Evolutionary conservation across 2,888 invertebrate genomes (phyloP).

Genomic region (Tromatobia lineatoria): DNA sequence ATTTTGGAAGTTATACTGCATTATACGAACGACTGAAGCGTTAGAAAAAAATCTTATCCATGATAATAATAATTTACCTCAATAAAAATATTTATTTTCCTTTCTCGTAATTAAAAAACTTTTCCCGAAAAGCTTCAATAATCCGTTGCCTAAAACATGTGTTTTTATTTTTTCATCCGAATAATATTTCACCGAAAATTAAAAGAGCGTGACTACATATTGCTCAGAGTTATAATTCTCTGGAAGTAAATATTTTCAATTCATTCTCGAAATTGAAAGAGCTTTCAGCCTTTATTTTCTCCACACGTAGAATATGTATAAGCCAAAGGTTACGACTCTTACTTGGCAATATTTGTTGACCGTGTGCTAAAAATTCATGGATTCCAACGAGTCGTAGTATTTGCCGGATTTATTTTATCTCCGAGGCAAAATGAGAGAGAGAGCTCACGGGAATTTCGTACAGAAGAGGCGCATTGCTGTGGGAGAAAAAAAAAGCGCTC

Average conservation of each 20-base stretch:
- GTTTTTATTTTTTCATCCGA: too few relatives aligned
- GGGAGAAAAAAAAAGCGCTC: slow-evolving; percentile 38
- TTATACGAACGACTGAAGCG: too few relatives aligned
- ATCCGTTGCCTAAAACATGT: too few relatives aligned
- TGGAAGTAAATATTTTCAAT: neutral
- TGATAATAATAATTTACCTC: too few relatives aligned
- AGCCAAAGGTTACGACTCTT: neutral
- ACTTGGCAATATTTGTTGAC: slow-evolving; percentile 4
- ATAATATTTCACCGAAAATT: neutral
- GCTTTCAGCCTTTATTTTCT: neutral
- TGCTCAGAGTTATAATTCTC: neutral
- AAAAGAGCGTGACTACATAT: neutral
- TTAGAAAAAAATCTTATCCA: too few relatives aligned
- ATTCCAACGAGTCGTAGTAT: slow-evolving; percentile 46
- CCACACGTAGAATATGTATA: neutral
- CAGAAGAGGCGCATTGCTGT: slow-evolving; percentile 26
- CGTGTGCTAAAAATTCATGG: slow-evolving; percentile 25
- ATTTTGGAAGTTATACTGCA: too few relatives aligned
- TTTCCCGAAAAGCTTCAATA: neutral
- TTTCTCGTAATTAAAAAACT: neutral
- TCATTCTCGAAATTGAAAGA: neutral
- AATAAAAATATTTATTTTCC: too few relatives aligned
- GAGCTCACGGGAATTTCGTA: slow-evolving; percentile 41
- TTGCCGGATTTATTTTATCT: slow-evolving; percentile 39
- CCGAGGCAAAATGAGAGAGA: slow-evolving; percentile 37